phyloP scores from a whole-genome alignment of 2,797 vertebrate genomes.

The Heterohyrax brucei region DNA sequence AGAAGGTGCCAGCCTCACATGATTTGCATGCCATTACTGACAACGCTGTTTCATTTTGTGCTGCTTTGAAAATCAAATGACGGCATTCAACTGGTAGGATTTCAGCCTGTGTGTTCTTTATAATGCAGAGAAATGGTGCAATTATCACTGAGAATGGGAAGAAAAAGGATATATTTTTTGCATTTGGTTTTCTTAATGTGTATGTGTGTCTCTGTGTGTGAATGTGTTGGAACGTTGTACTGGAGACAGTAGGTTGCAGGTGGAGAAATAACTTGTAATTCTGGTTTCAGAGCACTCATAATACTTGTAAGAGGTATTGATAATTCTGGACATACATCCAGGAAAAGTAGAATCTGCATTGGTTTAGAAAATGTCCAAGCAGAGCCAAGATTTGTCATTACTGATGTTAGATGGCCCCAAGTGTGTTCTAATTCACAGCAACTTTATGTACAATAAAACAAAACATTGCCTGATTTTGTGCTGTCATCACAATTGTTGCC shows the following conservation, averaged over 20 bases:
- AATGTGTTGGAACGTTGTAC: neutral
- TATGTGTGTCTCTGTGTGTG: neutral
- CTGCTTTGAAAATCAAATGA: constrained; percentile 70
- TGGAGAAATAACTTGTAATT: neutral
- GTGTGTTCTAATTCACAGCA: neutral
- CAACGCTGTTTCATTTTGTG: constrained; percentile 55
- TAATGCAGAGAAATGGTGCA: neutral
- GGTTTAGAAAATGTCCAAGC: constrained; percentile 1
- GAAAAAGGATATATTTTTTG: constrained; percentile 9
- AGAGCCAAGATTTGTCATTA: neutral
- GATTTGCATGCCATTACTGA: constrained; percentile 71
- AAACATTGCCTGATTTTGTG: neutral
- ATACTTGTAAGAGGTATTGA: neutral
- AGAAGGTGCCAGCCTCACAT: constrained; percentile 51
- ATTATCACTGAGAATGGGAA: constrained; percentile 18
- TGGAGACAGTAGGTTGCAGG: neutral
- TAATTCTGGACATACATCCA: neutral
- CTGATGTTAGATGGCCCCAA: neutral
- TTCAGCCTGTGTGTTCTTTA: constrained; percentile 25
- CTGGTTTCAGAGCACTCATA: neutral
- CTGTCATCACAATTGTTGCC: no score
- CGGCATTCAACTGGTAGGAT: constrained; percentile 52
- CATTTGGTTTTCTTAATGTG: neutral
- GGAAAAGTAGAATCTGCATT: neutral
- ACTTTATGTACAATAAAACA: neutral